phyloP scores from a whole-genome alignment of 2,113 vertebrate genomes.

The Sebastes fasciatus region DNA sequence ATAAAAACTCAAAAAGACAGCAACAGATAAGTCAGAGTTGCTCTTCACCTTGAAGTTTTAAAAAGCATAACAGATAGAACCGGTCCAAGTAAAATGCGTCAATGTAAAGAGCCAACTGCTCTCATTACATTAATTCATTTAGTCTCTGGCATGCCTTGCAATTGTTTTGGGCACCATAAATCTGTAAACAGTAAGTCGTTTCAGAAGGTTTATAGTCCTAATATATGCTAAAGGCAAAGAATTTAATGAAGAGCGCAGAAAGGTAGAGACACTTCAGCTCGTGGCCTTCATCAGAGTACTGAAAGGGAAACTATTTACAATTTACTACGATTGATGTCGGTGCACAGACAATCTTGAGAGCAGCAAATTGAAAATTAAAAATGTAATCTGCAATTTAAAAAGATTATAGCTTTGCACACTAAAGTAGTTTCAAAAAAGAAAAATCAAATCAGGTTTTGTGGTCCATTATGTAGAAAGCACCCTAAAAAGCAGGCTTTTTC shows the following conservation, averaged over 20 bases:
- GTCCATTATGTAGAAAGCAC: background rate
- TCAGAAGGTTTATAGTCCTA: background rate
- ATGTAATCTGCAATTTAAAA: background rate
- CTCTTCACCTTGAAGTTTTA: constrained; percentile 1
- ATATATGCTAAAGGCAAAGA: background rate
- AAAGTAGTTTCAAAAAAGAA: too few relatives aligned
- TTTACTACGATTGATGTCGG: background rate
- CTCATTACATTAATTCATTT: constrained; percentile 25
- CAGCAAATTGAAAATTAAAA: background rate
- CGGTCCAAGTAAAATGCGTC: background rate
- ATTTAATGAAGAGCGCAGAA: constrained; percentile 10
- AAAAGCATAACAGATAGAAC: constrained; percentile 1
- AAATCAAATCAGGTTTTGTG: background rate
- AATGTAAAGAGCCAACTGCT: background rate
- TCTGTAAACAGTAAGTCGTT: background rate
- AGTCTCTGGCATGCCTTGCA: background rate
- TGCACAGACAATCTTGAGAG: background rate
- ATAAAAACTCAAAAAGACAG: constrained; percentile 15
- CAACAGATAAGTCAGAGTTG: background rate
- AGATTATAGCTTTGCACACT: background rate
- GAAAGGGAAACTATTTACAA: background rate
- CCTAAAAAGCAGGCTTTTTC: too few relatives aligned
- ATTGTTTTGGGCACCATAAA: background rate
- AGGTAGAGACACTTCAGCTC: background rate
- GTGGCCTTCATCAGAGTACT: background rate